Percentiles rank a stretch among this genome's conserved stretches.
Conservation (phyloP, 2,888 invertebrate species). For the Coelopa pilipes region DNA sequence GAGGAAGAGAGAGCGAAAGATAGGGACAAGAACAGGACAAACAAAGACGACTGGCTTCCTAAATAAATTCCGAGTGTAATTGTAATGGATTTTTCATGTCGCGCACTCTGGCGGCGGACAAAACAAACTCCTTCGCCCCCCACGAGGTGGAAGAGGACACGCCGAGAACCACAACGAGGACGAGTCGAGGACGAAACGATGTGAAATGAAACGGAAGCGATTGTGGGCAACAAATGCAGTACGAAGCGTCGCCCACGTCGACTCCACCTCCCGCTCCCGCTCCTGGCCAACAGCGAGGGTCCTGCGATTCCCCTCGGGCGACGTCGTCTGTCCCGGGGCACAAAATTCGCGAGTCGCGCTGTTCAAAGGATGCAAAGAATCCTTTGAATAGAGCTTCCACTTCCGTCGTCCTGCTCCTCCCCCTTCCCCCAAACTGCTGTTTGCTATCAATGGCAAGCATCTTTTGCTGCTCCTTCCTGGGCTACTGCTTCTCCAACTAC, state of each 20-base stretch:
- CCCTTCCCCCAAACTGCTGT: neutral
- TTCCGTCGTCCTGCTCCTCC: too few species aligned
- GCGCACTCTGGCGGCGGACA: constrained; percentile 1
- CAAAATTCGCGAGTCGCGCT: too few species aligned
- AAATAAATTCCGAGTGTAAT: constrained; percentile 23
- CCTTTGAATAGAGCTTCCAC: too few species aligned
- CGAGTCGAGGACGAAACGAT: neutral
- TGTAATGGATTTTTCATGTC: constrained; percentile 31
- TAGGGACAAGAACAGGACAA: neutral
- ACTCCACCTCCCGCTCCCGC: too few species aligned
- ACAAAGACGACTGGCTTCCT: constrained; percentile 12
- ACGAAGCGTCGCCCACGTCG: neutral
- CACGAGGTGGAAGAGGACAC: neutral
- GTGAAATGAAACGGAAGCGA: too few species aligned
- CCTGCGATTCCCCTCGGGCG: too few species aligned
- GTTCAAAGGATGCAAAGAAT: too few species aligned
- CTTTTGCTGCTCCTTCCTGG: neutral
- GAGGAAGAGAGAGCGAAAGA: too few species aligned
- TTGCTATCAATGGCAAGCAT: constrained; percentile 18
- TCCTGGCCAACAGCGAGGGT: too few species aligned
- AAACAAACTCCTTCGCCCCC: constrained; percentile 40
- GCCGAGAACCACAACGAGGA: neutral
- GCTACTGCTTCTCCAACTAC: too few species aligned
- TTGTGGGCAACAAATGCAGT: constrained; percentile 3
- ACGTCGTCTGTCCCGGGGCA: too few species aligned